Base-by-base conservation (phyloP, 2,888 invertebrate genomes). In the Ochropleura leucogaster region DNA sequence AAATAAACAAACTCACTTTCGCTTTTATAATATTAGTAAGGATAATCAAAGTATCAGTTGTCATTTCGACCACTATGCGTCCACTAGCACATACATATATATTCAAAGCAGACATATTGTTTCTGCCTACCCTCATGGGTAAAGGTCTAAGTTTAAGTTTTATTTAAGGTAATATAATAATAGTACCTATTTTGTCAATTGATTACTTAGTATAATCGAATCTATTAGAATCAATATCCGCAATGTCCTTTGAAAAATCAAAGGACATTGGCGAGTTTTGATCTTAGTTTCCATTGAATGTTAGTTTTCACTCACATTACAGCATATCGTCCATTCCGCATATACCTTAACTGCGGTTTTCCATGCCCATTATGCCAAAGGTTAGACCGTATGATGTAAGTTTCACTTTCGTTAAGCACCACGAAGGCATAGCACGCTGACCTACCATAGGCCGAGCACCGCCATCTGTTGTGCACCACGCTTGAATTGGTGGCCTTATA, bases 361-460 rank as follows among this genome's bases (percentile, higher is more conserved):
- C 72, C 63, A 40, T 85, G 85, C 20, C 64, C 55, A 20, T 47
- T 80, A 53, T 87, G 86, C n/a, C 67, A 67, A 0, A 86, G 63
- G n/a, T 74, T 55, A 6, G 62, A 65, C 8, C 79, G 81, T 10
- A 72, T 69, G 42, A 86, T 63, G 14, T 30, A 65, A n/a, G 53
- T 49, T 2, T 83, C 73, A 53, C 82, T 82, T 42, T 70, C 64
- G 40, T 46, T 82, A n/a, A 85, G 69, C 0, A 82, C 55, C 0
- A 81, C 85, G 57, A 66, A 87, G 0, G 86, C 86, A 4, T 30
- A 69, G 14, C 86, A 86, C 40, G 65, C 68, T 16, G 79, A 46
- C 42, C 49, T 79, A n/a, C 76, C 79, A 10, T 84, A 72, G 7
- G 78, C 78, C 1, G 86, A 83, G 62, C 86, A 85, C 9, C 79